phyloP scores from a whole-genome alignment of 2,797 vertebrate genomes.

The Ciconia nigra region DNA sequence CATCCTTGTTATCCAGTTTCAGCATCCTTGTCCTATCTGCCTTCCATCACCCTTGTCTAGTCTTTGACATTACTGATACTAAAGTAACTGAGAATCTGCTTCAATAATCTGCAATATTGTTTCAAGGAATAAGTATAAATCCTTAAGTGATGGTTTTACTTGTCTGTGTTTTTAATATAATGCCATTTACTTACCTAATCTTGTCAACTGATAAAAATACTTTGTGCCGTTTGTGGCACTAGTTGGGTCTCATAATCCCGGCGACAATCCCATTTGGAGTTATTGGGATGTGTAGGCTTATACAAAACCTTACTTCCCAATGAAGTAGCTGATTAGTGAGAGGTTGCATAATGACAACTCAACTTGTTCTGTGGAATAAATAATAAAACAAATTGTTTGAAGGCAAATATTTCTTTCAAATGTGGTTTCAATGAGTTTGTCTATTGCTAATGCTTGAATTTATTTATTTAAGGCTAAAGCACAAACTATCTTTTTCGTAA shows the following conservation, averaged over 20 bases:
- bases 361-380: background rate
- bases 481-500: background rate
- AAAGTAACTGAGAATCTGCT: background rate
- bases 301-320: background rate
- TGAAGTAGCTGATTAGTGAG: background rate
- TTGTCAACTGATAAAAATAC: background rate
- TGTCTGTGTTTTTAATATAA: background rate
- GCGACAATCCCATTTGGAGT: background rate
- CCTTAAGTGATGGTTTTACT: background rate
- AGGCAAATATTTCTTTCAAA: background rate
- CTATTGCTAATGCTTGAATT: background rate
- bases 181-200: background rate
- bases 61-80: background rate
- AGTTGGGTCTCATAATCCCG: background rate
- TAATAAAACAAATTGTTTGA: no score
- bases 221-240: background rate
- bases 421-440: background rate
- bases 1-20: background rate
- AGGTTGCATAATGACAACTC: background rate
- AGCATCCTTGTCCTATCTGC: background rate
- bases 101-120: background rate
- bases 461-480: background rate
- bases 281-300: background rate
- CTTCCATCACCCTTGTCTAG: background rate
- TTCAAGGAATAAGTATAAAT: background rate